Evolutionary conservation across 2,888 invertebrate genomes (phyloP).

Genomic region (Arrhopalites spinosus): DNA sequence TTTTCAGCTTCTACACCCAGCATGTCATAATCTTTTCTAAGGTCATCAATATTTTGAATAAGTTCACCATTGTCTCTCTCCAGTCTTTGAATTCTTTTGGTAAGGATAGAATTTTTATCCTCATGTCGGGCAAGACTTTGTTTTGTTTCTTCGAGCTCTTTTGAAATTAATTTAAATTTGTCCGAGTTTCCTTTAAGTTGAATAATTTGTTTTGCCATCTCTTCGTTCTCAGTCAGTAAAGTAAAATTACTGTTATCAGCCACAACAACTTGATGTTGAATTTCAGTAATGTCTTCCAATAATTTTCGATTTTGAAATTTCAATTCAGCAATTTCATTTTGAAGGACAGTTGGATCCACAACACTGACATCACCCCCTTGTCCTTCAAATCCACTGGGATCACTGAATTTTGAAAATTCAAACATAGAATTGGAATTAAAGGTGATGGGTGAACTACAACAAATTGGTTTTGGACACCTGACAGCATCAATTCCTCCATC

Average conservation of each 20-base stretch:
- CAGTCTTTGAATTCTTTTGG: slow-evolving; percentile 20
- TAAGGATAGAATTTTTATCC: slow-evolving; percentile 3
- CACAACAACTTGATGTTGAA: not conserved
- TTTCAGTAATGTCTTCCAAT: not conserved
- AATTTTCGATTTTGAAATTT: slow-evolving; percentile 44
- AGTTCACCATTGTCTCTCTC: slow-evolving; percentile 15
- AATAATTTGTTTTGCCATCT: slow-evolving; percentile 16
- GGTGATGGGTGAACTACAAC: slow-evolving; percentile 9
- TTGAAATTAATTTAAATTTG: not conserved
- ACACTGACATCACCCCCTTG: slow-evolving; percentile 26
- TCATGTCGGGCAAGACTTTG: not conserved
- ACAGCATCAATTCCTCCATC: slow-evolving; percentile 12
- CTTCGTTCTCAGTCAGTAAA: not conserved
- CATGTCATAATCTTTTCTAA: not conserved
- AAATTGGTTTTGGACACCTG: not conserved
- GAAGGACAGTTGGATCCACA: slow-evolving; percentile 35
- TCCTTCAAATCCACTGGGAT: slow-evolving; percentile 32
- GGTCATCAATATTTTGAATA: not conserved
- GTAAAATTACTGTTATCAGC: not conserved
- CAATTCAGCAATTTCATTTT: slow-evolving; percentile 47
- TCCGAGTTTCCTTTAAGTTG: slow-evolving; percentile 1
- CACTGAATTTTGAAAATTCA: not conserved
- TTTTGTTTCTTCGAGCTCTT: slow-evolving; percentile 31
- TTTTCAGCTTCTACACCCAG: slow-evolving; percentile 10
- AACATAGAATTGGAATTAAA: slow-evolving; percentile 1